Evolutionary conservation across 2,797 vertebrate genomes (phyloP).

Genomic region (Zenarchopterus dispar): DNA sequence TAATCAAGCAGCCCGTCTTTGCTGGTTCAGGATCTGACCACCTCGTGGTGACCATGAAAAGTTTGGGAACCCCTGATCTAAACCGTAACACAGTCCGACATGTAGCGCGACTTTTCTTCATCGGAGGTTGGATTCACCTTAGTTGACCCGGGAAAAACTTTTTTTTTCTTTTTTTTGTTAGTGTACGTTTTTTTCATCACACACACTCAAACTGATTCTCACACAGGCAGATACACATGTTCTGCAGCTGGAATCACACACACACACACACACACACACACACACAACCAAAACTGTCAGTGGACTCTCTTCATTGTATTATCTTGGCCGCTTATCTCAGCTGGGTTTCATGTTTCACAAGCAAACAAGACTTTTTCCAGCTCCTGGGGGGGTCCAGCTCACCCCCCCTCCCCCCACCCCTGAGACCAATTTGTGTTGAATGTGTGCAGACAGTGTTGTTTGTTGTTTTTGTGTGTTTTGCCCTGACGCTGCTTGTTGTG

Average conservation of each 20-base stretch:
- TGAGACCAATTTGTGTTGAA: slow-evolving; percentile 22
- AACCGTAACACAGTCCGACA: no score
- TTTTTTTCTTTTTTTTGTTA: no score
- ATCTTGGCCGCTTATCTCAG: neutral
- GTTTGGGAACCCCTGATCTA: no score
- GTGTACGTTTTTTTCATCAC: slow-evolving; percentile 12
- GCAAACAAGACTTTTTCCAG: slow-evolving; percentile 15
- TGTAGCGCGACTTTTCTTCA: no score
- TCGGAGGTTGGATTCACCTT: no score
- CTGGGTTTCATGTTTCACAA: slow-evolving; percentile 27
- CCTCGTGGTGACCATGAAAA: no score
- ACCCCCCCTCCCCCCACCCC: slow-evolving; percentile 16
- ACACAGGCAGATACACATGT: slow-evolving; percentile 17
- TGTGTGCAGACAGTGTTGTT: slow-evolving; percentile 15
- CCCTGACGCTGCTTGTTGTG: slow-evolving; percentile 27
- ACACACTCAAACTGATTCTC: slow-evolving; percentile 14
- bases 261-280: slow-evolving; percentile 38
- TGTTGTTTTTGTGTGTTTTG: slow-evolving; percentile 30
- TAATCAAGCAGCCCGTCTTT: no score
- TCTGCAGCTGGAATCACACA: slow-evolving; percentile 42
- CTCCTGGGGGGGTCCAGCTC: slow-evolving; percentile 1
- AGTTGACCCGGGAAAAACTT: no score
- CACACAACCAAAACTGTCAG: slow-evolving; percentile 20
- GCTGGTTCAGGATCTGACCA: no score
- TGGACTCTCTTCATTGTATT: slow-evolving; percentile 5